These are phyloP conservation scores for Dendrocincla tyrannina DNA, from an alignment of 2,797 vertebrate species.

Conservation along the genomic window DNA sequence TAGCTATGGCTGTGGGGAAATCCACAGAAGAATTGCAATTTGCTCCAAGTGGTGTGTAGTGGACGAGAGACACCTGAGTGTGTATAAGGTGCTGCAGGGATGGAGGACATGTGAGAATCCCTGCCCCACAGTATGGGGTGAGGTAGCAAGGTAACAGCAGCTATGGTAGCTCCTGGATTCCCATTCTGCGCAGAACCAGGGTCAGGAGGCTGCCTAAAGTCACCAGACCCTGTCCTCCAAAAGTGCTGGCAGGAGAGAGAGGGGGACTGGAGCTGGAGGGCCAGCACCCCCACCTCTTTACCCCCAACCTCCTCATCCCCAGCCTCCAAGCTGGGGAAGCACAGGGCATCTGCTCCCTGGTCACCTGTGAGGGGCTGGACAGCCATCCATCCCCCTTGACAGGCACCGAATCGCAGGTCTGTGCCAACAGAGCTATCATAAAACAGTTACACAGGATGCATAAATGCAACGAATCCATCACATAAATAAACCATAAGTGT, in stretches of 20 bases:
- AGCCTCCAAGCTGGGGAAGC: background rate
- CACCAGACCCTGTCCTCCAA: background rate
- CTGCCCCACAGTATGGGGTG: too few species aligned
- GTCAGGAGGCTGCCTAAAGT: background rate
- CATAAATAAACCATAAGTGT: background rate
- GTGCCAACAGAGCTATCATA: background rate
- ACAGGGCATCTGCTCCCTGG: background rate
- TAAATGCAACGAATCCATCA: background rate
- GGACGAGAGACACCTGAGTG: background rate
- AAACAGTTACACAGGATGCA: background rate
- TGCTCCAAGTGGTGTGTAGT: background rate
- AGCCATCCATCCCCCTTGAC: background rate
- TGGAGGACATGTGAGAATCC: background rate
- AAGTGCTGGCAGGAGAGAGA: background rate
- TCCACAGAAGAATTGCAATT: background rate
- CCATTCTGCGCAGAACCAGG: background rate
- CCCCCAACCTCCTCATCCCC: background rate
- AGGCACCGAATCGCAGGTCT: accelerated
- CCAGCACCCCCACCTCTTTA: background rate
- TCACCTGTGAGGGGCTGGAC: background rate
- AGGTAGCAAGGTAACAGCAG: background rate
- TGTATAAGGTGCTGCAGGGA: background rate
- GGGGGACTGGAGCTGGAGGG: background rate
- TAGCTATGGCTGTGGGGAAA: background rate
- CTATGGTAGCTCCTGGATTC: background rate